phyloP scores from a whole-genome alignment of 2,888 invertebrate species.

The Aradus depressus region DNA sequence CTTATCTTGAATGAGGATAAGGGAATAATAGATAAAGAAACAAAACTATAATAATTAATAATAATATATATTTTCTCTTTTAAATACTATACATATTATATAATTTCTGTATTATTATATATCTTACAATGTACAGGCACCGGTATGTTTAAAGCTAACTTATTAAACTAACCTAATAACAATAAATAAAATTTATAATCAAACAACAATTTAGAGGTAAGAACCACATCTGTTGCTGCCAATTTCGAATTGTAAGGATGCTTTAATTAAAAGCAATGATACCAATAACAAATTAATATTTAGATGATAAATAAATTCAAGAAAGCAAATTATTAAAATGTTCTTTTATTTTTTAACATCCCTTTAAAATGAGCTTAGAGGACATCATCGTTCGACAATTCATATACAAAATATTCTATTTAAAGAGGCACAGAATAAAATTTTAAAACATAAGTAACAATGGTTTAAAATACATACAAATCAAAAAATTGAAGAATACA shows the following conservation, averaged over 20 bases:
- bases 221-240: no score
- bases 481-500: neutral
- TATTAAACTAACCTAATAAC: slow-evolving; percentile 3
- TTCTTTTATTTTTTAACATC: no score
- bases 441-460: slow-evolving; percentile 4
- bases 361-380: slow-evolving; percentile 14
- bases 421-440: slow-evolving; percentile 5
- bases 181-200: slow-evolving; percentile 8
- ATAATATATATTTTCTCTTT: no score
- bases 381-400: slow-evolving; percentile 2
- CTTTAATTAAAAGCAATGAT: slow-evolving; percentile 4
- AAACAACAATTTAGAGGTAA: slow-evolving; percentile 11
- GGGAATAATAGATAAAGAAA: no score
- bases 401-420: slow-evolving; percentile 1
- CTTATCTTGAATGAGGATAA: no score
- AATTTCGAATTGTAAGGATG: no score
- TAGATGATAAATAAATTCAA: slow-evolving; percentile 12
- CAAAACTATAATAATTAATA: no score
- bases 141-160: slow-evolving; percentile 16
- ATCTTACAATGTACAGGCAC: slow-evolving; percentile 12
- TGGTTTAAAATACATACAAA: neutral
- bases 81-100: no score
- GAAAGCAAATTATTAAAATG: no score
- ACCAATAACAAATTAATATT: slow-evolving; percentile 6
- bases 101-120: neutral